Evolutionary conservation across 1,140 invertebrate genomes (phyloP).

Genomic region (Mya arenaria): DNA sequence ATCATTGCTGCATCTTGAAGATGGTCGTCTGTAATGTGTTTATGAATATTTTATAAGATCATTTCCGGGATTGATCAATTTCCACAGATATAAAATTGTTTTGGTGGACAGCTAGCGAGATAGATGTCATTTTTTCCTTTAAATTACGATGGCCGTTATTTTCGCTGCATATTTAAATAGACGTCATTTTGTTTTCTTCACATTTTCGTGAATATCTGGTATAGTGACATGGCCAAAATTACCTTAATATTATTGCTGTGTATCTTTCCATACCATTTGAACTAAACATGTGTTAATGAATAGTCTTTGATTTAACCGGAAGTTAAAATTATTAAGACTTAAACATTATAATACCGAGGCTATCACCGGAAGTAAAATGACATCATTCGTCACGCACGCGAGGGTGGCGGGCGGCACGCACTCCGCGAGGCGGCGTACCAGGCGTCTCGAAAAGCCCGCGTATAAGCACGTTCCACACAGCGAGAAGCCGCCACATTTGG

Average conservation of each 20-base stretch:
- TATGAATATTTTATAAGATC: constrained; percentile 55
- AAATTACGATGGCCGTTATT: background rate
- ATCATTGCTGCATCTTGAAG: constrained; percentile 19
- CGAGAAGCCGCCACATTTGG: constrained; percentile 86
- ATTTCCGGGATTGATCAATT: constrained; percentile 38
- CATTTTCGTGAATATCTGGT: too few relatives aligned
- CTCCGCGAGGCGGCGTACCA: background rate
- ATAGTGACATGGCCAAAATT: too few relatives aligned
- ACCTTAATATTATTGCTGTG: too few relatives aligned
- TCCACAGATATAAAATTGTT: background rate
- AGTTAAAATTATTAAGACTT: too few relatives aligned
- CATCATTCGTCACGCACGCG: constrained; percentile 4
- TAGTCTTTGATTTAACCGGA: too few relatives aligned
- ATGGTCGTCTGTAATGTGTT: constrained; percentile 33
- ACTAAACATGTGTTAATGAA: too few relatives aligned
- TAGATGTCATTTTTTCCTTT: background rate
- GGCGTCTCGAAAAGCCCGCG: constrained; percentile 45
- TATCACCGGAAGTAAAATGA: constrained; percentile 4
- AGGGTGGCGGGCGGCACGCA: background rate
- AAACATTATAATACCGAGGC: background rate
- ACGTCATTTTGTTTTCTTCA: too few relatives aligned
- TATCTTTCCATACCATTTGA: too few relatives aligned
- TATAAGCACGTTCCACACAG: constrained; percentile 74
- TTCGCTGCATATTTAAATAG: too few relatives aligned
- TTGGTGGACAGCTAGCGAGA: background rate